These are phyloP conservation scores for Hepsetus odoe DNA, from an alignment of 2,113 vertebrate genomes.

Conservation along the genomic window DNA sequence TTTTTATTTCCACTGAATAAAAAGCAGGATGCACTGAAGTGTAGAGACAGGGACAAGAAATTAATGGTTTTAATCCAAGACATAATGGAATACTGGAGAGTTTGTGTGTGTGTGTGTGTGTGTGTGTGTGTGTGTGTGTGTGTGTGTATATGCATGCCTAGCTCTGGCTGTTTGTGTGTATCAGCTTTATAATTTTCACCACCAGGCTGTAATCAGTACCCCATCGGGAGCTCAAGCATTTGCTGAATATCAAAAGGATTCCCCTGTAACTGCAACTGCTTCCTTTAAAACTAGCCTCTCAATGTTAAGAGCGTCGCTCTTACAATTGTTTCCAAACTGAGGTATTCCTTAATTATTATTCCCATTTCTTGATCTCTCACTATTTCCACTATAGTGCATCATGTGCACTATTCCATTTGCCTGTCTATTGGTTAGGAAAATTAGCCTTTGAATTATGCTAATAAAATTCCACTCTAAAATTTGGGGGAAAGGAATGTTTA, in stretches of 20 bases:
- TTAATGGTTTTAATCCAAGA: not conserved
- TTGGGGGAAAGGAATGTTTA: slow-evolving; percentile 57
- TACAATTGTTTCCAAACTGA: not conserved
- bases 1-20: not conserved
- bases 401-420: slow-evolving; percentile 18
- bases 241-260: not conserved
- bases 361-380: not conserved
- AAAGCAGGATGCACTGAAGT: not conserved
- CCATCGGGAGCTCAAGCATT: not conserved
- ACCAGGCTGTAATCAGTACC: not conserved
- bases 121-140: not conserved
- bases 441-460: slow-evolving; percentile 41
- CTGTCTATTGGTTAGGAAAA: slow-evolving; percentile 30
- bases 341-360: not conserved
- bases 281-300: not conserved
- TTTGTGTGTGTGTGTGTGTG: not conserved
- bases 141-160: not conserved
- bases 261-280: not conserved
- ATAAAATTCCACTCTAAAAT: slow-evolving; percentile 39
- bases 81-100: not conserved
- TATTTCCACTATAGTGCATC: not conserved
- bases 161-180: not conserved
- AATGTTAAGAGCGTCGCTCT: not conserved
- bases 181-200: not conserved
- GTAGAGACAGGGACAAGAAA: not conserved